These are phyloP conservation scores for Cyaniris semiargus DNA, from an alignment of 2,888 invertebrate species.

Conservation along the genomic window DNA sequence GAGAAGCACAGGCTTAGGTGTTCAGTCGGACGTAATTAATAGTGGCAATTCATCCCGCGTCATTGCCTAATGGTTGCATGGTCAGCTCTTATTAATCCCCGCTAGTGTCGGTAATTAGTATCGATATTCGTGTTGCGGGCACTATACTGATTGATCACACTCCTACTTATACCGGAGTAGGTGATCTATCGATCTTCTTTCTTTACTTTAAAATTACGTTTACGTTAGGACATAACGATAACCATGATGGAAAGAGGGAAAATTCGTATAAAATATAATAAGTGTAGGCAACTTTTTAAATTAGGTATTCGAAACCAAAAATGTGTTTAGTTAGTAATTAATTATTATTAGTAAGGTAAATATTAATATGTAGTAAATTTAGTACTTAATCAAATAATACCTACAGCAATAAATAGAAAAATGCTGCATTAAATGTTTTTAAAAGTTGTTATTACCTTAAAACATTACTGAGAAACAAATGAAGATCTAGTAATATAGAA, in stretches of 20 bases:
- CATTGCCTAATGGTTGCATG: slow-evolving; percentile 36
- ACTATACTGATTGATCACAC: not conserved
- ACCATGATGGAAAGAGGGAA: too few species aligned
- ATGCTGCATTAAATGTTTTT: too few species aligned
- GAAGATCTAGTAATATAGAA: not conserved
- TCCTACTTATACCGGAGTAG: not conserved
- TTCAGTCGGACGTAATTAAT: slow-evolving; percentile 33
- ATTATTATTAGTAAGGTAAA: too few species aligned
- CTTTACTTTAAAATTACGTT: too few species aligned
- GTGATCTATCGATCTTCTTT: not conserved
- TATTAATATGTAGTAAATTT: too few species aligned
- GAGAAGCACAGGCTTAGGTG: slow-evolving; percentile 15
- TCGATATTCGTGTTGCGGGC: not conserved
- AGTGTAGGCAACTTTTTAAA: not conserved
- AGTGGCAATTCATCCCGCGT: slow-evolving; percentile 33
- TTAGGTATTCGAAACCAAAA: not conserved
- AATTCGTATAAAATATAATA: too few species aligned
- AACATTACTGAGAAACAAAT: not conserved
- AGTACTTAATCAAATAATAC: too few species aligned
- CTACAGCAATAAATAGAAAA: too few species aligned
- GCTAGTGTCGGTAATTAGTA: slow-evolving; percentile 34
- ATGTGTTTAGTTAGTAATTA: not conserved
- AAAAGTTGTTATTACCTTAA: not conserved
- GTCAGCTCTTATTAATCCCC: slow-evolving; percentile 36
- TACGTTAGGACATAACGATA: too few species aligned